phyloP scores from a whole-genome alignment of 2,113 vertebrate species.

The Fregetta grallaria region DNA sequence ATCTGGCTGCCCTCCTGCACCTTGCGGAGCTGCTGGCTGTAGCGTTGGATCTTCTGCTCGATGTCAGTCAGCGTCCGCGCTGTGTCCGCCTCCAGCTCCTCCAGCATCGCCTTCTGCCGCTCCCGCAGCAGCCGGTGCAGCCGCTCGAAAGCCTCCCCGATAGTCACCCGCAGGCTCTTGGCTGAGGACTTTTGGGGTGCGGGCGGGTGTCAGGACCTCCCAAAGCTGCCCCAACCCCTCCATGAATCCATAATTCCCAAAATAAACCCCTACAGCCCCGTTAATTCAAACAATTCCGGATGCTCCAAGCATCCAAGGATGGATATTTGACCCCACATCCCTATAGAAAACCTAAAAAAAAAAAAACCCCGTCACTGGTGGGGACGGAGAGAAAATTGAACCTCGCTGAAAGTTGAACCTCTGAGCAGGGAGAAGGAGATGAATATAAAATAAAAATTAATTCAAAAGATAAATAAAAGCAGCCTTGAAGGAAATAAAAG shows the following conservation, averaged over 20 bases:
- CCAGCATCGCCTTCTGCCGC: conserved; percentile 97
- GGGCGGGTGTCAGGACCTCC: neutral
- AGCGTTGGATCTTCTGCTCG: conserved; percentile 96
- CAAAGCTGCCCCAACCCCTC: neutral
- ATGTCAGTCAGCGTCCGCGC: conserved; percentile 91
- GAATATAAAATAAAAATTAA: neutral
- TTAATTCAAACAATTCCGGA: neutral
- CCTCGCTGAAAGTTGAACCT: neutral
- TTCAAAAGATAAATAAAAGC: neutral
- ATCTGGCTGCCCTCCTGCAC: conserved; percentile 96
- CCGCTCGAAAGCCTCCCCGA: conserved; percentile 90
- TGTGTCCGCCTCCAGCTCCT: conserved; percentile 94
- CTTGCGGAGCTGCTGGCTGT: conserved; percentile 94
- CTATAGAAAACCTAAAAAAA: neutral
- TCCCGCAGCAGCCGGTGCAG: conserved; percentile 93
- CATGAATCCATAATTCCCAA: neutral
- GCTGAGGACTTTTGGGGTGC: conserved; percentile 84
- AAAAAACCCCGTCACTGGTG: rapidly evolving
- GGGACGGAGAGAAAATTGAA: neutral
- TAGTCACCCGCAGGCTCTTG: conserved; percentile 90
- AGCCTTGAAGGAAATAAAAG: neutral
- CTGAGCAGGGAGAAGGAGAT: neutral
- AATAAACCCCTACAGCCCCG: neutral
- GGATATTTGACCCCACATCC: neutral
- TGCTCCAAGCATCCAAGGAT: neutral